Percentiles rank a stretch among this genome's conserved stretches.
Evolutionary conservation across 2,113 vertebrate genomes (phyloP).

Genomic region (Chunga burmeisteri): DNA sequence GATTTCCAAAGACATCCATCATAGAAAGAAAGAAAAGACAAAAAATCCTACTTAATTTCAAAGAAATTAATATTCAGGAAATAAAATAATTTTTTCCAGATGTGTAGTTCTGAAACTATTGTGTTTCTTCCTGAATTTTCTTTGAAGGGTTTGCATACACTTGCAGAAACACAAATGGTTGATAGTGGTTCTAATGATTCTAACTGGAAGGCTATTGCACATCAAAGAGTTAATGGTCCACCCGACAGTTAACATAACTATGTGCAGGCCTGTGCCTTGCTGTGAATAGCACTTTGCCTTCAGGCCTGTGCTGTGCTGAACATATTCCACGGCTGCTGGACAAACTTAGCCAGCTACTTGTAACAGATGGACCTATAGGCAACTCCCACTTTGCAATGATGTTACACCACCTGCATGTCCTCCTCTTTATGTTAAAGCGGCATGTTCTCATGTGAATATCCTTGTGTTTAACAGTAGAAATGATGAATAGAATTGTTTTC

Average conservation of each 20-base stretch:
- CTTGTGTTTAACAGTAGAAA: not conserved
- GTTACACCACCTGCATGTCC: not conserved
- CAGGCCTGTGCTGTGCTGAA: not conserved
- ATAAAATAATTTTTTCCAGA: rapidly evolving
- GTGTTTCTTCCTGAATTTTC: not conserved
- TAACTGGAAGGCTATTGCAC: not conserved
- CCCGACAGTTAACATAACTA: rapidly evolving
- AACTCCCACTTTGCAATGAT: not conserved
- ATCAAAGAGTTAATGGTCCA: not conserved
- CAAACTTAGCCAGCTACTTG: not conserved
- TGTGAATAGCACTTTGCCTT: not conserved
- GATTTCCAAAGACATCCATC: not conserved
- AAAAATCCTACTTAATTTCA: not conserved
- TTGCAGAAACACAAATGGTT: not conserved
- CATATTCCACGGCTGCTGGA: not conserved
- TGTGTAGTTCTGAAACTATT: not conserved
- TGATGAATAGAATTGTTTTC: not conserved
- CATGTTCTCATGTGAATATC: not conserved
- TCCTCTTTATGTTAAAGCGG: not conserved
- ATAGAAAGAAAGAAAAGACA: not conserved
- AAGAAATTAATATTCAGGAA: not conserved
- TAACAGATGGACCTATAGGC: not conserved
- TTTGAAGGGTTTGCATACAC: not conserved
- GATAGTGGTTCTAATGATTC: not conserved
- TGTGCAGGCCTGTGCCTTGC: rapidly evolving